phyloP scores from a whole-genome alignment of 2,113 vertebrate species.

The rat (Rattus norvegicus) region GRCr8 NC_086021.1:37822001-37822500 shows the following conservation, averaged over 20 bases:
- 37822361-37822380: not conserved
- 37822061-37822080: not conserved
- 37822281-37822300: not conserved
- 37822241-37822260: not conserved
- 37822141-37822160: fast-evolving
- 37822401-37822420: not conserved
- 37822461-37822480: too few species aligned
- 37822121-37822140: not conserved
- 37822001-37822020: not conserved
- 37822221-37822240: too few species aligned
- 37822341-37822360: too few species aligned
- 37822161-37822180: not conserved
- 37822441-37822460: not conserved
- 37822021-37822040: fast-evolving
- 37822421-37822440: too few species aligned
- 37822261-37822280: not conserved
- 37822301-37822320: not conserved
- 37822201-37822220: not conserved
- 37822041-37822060: not conserved
- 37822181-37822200: not conserved
- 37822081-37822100: not conserved
- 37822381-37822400: too few species aligned
- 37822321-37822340: not conserved
- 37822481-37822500: too few species aligned
- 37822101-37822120: not conserved